Conservation (phyloP, 2,888 invertebrate genomes). For the Vandiemenella viatica region DNA sequence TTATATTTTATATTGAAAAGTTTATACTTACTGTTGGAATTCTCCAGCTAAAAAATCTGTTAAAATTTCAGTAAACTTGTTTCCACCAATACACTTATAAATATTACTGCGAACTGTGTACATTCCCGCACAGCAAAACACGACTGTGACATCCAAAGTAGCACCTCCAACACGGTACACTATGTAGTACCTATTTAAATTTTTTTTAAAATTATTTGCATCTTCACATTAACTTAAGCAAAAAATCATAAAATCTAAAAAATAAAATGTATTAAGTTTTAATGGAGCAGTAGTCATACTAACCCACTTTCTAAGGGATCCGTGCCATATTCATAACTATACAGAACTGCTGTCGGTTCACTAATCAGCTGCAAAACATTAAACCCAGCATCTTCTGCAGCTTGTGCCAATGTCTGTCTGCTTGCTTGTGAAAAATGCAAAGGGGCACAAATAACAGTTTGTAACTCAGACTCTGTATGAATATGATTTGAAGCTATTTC, state of each 20-base stretch:
- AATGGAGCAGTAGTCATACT: no score
- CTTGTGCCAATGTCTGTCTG: constrained; percentile 40
- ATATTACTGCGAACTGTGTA: constrained; percentile 43
- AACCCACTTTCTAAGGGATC: constrained; percentile 25
- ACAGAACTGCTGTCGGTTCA: constrained; percentile 57
- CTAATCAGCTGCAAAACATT: constrained; percentile 57
- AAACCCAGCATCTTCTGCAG: constrained; percentile 58
- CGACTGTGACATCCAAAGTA: constrained; percentile 50
- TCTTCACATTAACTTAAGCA: neutral
- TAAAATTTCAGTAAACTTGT: constrained; percentile 49
- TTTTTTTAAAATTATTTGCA: constrained; percentile 17
- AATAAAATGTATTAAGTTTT: no score
- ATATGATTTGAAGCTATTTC: constrained; percentile 48
- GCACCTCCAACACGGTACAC: constrained; percentile 58
- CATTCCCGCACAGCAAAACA: constrained; percentile 47
- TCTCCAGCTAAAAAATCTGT: constrained; percentile 50
- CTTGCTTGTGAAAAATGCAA: constrained; percentile 44
- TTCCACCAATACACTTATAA: constrained; percentile 51
- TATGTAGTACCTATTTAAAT: no score
- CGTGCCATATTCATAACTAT: no score
- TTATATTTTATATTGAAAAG: neutral
- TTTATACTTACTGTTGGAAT: constrained; percentile 33
- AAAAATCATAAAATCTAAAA: no score
- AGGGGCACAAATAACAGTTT: constrained; percentile 57
- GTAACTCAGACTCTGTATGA: constrained; percentile 38